phyloP scores from a whole-genome alignment of 2,113 vertebrate species.

The human (Homo sapiens) region GRCh38 chr2:41352501-41353000 shows the following conservation, averaged over 20 bases:
- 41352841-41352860: not conserved
- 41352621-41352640: not conserved
- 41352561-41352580: not conserved
- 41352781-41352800: not conserved
- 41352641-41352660: not conserved
- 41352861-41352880: not conserved
- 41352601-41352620: not conserved
- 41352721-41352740: not conserved
- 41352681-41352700: not conserved
- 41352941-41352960: not conserved
- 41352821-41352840: not conserved
- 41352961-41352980: not conserved
- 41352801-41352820: not conserved
- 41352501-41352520: not conserved
- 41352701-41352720: not conserved
- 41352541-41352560: not conserved
- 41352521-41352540: not conserved
- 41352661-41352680: not conserved
- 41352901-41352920: not conserved
- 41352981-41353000: constrained; percentile 23
- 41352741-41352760: not conserved
- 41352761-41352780: constrained; percentile 7
- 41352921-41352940: not conserved
- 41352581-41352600: not conserved
- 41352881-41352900: not conserved